Evolutionary conservation across 2,797 vertebrate genomes (phyloP), one percentile per base, ranked within the genome.

Genomic region (Hafferia zeledoni): DNA sequence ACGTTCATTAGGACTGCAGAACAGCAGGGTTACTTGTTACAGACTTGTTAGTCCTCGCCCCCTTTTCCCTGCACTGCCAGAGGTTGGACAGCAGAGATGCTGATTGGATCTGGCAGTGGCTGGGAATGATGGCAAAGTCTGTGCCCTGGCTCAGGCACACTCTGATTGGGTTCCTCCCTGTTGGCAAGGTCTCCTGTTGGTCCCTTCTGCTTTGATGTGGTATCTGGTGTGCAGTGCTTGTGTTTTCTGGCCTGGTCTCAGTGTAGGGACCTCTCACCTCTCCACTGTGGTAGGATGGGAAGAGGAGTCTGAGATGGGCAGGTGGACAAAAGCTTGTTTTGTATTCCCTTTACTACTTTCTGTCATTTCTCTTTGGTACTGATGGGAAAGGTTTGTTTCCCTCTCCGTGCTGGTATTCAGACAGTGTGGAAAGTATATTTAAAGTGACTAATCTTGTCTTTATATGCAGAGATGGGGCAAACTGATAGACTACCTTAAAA

Each of bases 31-130:
- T 20, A 0, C 39, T 90, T 47, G 67, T 46, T 67, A 4, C 1
- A 5, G 17, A 11, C 19, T n/a, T 57, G 33, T 27, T n/a, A 12
- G 33, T 17, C 23, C 71, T 72, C 1, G 0, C 10, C 31, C 41
- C 43, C 35, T 64, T 70, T 67, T 28, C 30, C 46, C 64, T 55
- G 64, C 11, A 1, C 33, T 65, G 19, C 17, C 44, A 11, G 67
- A 19, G 50, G 30, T 9, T 2, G 0, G 71, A 39, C 41, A n/a
- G 52, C 55, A 53, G 67, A 37, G 68, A 2, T 28, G 13, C 64
- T 11, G 17, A 2, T 39, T 22, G 35, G 60, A 39, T 19, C 5
- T 15, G 31, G 39, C 3, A 6, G 30, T 18, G 59, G 69, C 20
- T 16, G 81, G 52, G n/a, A 39, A 59, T 70, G 46, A 67, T 1